Evolutionary conservation across 2,888 invertebrate species (phyloP), one percentile per base, ranked within the genome.

Genomic region (Microctonus brassicae): DNA sequence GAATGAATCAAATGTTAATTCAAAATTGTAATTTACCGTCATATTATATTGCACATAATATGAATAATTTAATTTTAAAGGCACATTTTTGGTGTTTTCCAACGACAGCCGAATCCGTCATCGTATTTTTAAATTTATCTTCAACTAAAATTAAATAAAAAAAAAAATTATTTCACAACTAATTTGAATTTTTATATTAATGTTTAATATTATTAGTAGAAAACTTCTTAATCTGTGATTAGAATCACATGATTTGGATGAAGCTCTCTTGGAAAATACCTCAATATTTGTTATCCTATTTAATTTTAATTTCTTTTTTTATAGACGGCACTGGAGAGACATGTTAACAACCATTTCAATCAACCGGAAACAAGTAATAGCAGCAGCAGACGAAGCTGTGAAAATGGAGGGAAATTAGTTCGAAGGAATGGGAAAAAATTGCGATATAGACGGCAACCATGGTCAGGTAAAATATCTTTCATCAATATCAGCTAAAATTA

Each of bases 281-380:
- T 62, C 11, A 20, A 26, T 52, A 62, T 62, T 7, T n/a, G 47
- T 13, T 10, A 10, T 29, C 63, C 75, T 70, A 77, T 73, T 68
- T 72, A 33, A 73, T 17, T 4, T 9, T 63, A 22, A 4, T 36
- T 47, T 76, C 57, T 79, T 73, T 67, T 69, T 70, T 91, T 91
- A 39, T 90, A 94, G 94, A 91, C 91, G 73, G 93, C 95, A 73
- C 89, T 98, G 80, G 96, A 97, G 88, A 91, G 97, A 80, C 98
- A 98, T 85, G 97, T 97, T 65, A 97, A 97, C 89, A 93, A 94
- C 82, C 98, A 98, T 88, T 97, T 98, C 89, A 92, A 90, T 83
- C 88, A 88, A 69, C 90, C 91, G 79, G 93, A 93, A 82, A 91
- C 90, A 75, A 90, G 89, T 78, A 90, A 88, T 81, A 87, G 88